Percentiles rank a stretch among this genome's conserved stretches.
These are phyloP conservation scores for Halcyon smyrnensis DNA, from an alignment of 2,797 vertebrate species.

Conservation along the genomic window DNA sequence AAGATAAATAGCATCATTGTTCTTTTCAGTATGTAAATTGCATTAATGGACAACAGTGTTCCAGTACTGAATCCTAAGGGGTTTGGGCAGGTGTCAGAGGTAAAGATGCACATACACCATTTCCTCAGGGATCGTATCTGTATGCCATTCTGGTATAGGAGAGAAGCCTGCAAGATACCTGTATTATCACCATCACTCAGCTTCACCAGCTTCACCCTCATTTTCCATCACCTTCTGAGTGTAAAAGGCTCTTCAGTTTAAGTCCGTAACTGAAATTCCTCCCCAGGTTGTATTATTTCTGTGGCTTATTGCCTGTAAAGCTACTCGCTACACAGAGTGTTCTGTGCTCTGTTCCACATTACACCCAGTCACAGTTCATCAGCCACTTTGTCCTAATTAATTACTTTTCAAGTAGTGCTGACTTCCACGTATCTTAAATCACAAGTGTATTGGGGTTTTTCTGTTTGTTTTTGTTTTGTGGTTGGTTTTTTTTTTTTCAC, in stretches of 20 bases:
- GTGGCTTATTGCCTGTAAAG: not conserved
- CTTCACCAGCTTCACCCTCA: not conserved
- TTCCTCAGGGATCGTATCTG: not conserved
- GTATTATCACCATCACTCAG: not conserved
- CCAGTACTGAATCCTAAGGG: not conserved
- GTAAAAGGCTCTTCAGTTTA: not conserved
- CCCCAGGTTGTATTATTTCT: not conserved
- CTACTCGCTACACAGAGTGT: not conserved
- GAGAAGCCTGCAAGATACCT: not conserved
- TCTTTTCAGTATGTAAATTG: not conserved
- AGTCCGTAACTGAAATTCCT: not conserved
- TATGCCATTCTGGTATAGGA: not conserved
- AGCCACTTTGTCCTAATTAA: not conserved
- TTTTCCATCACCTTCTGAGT: not conserved
- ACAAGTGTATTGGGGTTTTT: not conserved
- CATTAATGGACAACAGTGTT: not conserved
- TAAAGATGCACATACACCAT: not conserved
- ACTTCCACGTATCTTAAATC: not conserved
- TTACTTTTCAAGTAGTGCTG: not conserved
- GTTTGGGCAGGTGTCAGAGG: not conserved
- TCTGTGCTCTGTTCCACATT: not conserved
- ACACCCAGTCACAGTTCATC: not conserved
- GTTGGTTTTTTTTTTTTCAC: not conserved
- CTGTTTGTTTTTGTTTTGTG: not conserved
- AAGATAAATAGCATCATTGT: not conserved